Conservation (phyloP, 2,797 vertebrate species). For the Pipistrellus pygmaeus region DNA sequence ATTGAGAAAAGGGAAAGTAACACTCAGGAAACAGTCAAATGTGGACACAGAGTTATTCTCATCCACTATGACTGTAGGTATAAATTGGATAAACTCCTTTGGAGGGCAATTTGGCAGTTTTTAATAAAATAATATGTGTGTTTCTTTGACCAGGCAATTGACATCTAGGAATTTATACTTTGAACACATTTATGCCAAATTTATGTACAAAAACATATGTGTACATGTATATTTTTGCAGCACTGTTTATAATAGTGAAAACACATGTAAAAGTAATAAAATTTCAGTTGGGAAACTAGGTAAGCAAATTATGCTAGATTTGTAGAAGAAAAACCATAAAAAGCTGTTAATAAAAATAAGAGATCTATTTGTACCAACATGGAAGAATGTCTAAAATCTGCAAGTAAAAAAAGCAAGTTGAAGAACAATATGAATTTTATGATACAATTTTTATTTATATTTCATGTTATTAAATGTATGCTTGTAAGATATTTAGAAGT, state of each 20-base stretch:
- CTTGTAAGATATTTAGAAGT: conserved; percentile 9
- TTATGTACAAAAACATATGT: neutral
- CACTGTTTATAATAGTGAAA: neutral
- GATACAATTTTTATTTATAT: neutral
- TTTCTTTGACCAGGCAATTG: conserved; percentile 15
- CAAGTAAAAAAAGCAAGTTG: neutral
- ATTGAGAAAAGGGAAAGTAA: neutral
- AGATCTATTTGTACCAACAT: neutral
- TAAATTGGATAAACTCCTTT: neutral
- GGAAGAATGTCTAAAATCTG: neutral
- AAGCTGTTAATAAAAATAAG: conserved; percentile 35
- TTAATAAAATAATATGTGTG: neutral
- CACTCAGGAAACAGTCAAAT: neutral
- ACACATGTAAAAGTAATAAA: neutral
- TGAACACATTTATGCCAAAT: neutral
- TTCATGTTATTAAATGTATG: neutral
- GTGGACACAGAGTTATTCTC: neutral
- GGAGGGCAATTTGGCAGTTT: conserved; percentile 5
- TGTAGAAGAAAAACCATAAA: neutral
- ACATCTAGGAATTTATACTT: conserved; percentile 19
- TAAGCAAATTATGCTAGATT: neutral
- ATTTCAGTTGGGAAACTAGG: neutral
- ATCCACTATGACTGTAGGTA: neutral
- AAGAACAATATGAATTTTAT: neutral
- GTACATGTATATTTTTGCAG: neutral